Evolutionary conservation across 2,888 invertebrate species (phyloP), one percentile per base, ranked within the genome.

Genomic region (Dyspetes luteomarginatus): DNA sequence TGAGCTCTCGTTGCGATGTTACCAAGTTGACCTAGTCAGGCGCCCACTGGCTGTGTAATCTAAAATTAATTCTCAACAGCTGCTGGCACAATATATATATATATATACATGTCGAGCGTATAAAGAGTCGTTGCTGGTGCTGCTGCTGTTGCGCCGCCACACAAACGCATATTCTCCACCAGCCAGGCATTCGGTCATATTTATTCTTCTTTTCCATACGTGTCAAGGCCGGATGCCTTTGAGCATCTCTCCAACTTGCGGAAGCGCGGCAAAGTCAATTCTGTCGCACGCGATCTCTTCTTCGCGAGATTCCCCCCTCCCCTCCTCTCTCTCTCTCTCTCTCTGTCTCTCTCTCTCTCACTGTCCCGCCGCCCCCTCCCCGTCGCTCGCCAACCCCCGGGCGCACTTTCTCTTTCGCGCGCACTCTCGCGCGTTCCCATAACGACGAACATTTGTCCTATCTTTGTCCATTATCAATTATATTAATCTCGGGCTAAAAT

Each of bases 61-160:
- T 91, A 91, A 91, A 91, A 91, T 91, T 91, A 90, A 91, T 91
- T 89, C 89, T 86, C 81, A 88, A 89, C 91, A 89, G 89, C 88
- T 90, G 90, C 88, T 85, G 79, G 82, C 60, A 62, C 55, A 24
- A 72, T 72, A 67, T 68, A 15, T 28, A 24, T 41, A 26, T 52
- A 56, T 19, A 76, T 28, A 56, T 56, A 74, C 78, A 80, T 72
- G 64, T 72, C 68, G 72, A 68, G 64, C 36, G 72, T 19, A 45
- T 69, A 56, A 58, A 58, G 69, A 73, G 77, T 60, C 43, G 28
- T 69, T 36, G 65, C 48, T 58, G 60, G 45, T 43, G 24, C 26
- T 55, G 48, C 36, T 56, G 43, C 45, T 36, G 17, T 41, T 24
- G 36, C 3, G 36, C 9, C 12, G 36, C 12, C 15, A 65, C 36